A percentile compares a stretch with the other conserved stretches of the same genome.
These are phyloP conservation scores for Morelia viridis DNA, from an alignment of 2,797 vertebrate species.

Conservation along the genomic window DNA sequence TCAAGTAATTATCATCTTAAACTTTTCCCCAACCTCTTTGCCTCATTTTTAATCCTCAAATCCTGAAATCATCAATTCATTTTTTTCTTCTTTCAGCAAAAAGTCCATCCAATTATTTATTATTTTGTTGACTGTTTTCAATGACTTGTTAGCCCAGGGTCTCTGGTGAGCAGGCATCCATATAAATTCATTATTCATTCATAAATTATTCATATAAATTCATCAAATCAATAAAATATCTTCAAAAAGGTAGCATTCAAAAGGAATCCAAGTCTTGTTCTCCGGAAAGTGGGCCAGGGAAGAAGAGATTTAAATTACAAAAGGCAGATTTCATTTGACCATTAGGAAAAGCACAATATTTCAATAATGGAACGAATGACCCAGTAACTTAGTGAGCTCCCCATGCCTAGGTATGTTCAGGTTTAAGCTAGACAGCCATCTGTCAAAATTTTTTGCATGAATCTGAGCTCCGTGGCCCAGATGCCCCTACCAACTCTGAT, in stretches of 20 bases:
- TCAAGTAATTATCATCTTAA: not conserved
- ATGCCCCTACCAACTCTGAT: too few relatives aligned
- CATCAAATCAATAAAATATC: not conserved
- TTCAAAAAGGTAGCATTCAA: not conserved
- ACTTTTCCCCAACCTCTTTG: not conserved
- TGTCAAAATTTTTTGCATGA: too few relatives aligned
- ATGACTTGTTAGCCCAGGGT: not conserved
- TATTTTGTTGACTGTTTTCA: not conserved
- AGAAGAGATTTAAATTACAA: not conserved
- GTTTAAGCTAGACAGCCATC: too few relatives aligned
- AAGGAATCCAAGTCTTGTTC: not conserved
- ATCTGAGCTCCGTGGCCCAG: too few relatives aligned
- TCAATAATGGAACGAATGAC: not conserved
- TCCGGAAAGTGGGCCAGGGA: not conserved
- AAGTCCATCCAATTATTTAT: not conserved
- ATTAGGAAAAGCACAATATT: not conserved
- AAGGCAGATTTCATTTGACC: not conserved
- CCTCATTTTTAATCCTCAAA: not conserved
- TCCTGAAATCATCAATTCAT: not conserved
- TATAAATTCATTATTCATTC: not conserved
- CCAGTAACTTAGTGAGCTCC: too few relatives aligned
- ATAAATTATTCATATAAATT: not conserved
- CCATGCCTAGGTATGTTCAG: too few relatives aligned
- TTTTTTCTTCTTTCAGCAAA: not conserved
- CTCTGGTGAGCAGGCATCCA: not conserved